Conservation (phyloP, 2,113 vertebrate genomes). For the Python bivittatus region DNA sequence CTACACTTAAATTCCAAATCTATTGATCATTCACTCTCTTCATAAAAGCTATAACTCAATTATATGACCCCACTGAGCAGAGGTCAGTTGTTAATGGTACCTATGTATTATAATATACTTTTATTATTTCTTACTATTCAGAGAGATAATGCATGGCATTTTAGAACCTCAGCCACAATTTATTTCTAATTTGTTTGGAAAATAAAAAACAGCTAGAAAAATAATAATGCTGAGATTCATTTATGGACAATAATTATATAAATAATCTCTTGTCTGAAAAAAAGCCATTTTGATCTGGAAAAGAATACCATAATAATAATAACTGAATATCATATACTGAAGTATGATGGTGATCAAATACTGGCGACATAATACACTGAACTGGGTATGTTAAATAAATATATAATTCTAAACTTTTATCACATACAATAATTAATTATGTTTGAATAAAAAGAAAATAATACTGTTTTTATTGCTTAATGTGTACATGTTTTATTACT, state of each 20-base stretch:
- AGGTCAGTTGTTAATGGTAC: slow-evolving; percentile 58
- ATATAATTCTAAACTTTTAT: too few relatives aligned
- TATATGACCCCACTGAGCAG: slow-evolving; percentile 38
- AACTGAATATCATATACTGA: slow-evolving; percentile 6
- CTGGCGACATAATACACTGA: too few relatives aligned
- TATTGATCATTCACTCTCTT: slow-evolving; percentile 55
- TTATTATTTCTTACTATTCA: slow-evolving; percentile 59
- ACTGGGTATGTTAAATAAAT: too few relatives aligned
- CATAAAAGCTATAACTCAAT: slow-evolving; percentile 60
- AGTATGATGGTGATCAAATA: not conserved
- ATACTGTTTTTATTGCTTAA: too few relatives aligned
- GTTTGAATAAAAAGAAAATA: too few relatives aligned
- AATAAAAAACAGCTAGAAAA: slow-evolving; percentile 44
- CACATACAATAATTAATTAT: too few relatives aligned
- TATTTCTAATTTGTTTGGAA: slow-evolving; percentile 57
- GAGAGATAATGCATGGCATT: slow-evolving; percentile 50
- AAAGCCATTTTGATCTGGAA: not conserved
- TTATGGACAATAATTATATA: slow-evolving; percentile 32
- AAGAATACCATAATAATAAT: not conserved
- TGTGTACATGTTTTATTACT: too few relatives aligned
- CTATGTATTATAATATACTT: slow-evolving; percentile 55
- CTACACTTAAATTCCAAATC: slow-evolving; percentile 60
- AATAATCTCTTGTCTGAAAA: not conserved
- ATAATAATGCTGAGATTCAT: not conserved
- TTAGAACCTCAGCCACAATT: slow-evolving; percentile 31